Evolutionary conservation across 1,140 invertebrate genomes (phyloP).

Genomic region (Nasonia longicornis): DNA sequence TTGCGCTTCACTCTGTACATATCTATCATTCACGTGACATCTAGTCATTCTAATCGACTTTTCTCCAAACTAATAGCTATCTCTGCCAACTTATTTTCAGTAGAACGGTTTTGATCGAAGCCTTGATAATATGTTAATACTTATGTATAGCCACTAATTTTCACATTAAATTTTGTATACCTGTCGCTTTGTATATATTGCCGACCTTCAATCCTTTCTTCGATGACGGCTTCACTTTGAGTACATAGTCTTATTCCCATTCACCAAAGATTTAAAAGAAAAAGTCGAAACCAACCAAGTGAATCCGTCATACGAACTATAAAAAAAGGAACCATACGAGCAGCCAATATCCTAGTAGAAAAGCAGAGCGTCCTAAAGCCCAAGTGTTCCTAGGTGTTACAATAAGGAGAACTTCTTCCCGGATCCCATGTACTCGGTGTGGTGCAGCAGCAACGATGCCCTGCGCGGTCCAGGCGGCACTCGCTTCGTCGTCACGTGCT

Average conservation of each 20-base stretch:
- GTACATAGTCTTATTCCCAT: not conserved
- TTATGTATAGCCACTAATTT: not conserved
- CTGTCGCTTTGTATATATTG: not conserved
- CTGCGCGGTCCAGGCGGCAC: constrained; percentile 59
- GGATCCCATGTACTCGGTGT: constrained; percentile 66
- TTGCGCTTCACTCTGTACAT: constrained; percentile 1
- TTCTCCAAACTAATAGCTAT: constrained; percentile 26
- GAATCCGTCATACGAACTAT: not conserved
- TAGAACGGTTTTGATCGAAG: constrained; percentile 6
- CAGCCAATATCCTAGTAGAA: not conserved
- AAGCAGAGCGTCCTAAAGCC: constrained; percentile 35
- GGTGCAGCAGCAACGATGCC: constrained; percentile 63
- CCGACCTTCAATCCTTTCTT: constrained; percentile 14
- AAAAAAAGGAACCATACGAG: not conserved
- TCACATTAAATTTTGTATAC: not conserved
- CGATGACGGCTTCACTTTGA: constrained; percentile 8
- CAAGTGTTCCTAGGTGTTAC: constrained; percentile 70
- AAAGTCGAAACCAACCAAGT: no score
- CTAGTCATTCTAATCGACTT: constrained; percentile 25
- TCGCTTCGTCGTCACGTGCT: constrained; percentile 69
- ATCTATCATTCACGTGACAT: constrained; percentile 17
- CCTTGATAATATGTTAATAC: constrained; percentile 11
- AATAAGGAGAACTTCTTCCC: constrained; percentile 69
- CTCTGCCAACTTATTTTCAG: constrained; percentile 33
- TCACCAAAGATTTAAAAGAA: not conserved